phyloP scores from a whole-genome alignment of 2,797 vertebrate genomes.

The Erpetoichthys calabaricus region DNA sequence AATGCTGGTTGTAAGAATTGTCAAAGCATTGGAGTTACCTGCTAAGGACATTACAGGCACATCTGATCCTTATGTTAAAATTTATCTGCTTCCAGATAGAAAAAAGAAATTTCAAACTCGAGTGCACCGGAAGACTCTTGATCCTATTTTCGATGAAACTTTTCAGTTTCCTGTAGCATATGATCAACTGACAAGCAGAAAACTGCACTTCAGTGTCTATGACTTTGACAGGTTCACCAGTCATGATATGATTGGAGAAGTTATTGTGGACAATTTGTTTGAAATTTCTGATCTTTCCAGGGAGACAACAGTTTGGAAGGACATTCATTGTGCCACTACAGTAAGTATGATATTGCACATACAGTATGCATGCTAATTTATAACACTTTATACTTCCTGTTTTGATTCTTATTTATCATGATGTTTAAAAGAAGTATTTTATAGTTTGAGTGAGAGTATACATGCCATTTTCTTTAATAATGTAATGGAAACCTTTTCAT shows the following conservation, averaged over 20 bases:
- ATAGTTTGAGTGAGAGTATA: no score
- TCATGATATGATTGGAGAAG: constrained; percentile 97
- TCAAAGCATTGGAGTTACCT: constrained; percentile 87
- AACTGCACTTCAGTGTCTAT: constrained; percentile 92
- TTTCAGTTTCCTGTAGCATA: constrained; percentile 87
- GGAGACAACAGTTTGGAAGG: constrained; percentile 92
- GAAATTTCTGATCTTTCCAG: constrained; percentile 92
- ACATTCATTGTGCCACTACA: constrained; percentile 82
- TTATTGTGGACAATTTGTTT: constrained; percentile 94
- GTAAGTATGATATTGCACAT: constrained; percentile 57
- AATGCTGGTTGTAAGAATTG: constrained; percentile 75
- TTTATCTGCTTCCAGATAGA: constrained; percentile 91
- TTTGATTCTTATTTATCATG: no score
- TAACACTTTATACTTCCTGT: no score
- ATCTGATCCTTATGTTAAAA: constrained; percentile 94
- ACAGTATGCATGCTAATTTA: not conserved
- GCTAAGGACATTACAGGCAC: constrained; percentile 94
- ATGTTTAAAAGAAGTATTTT: no score
- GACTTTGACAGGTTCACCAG: constrained; percentile 98
- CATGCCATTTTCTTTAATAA: no score
- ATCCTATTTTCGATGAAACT: constrained; percentile 82
- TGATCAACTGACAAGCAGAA: constrained; percentile 81
- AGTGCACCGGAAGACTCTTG: constrained; percentile 92
- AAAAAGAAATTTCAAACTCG: constrained; percentile 97
- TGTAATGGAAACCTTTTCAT: no score